Evolutionary conservation across 2,113 vertebrate genomes (phyloP).

Genomic region (Oostethus manadensis): DNA sequence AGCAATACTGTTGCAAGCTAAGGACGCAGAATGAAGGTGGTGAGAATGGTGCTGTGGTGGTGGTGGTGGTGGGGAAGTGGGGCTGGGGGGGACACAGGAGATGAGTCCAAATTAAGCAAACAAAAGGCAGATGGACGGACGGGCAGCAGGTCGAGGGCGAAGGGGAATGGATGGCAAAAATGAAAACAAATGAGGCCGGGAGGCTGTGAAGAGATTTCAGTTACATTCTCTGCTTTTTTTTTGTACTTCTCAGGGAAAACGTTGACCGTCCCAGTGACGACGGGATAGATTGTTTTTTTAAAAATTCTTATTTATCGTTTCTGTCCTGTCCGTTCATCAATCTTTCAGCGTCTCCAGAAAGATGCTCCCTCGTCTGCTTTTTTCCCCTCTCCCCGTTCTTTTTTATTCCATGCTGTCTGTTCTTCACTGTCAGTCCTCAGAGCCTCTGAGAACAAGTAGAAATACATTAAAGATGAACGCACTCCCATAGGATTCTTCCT

Average conservation of each 20-base stretch:
- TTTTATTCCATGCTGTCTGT: conserved; percentile 45
- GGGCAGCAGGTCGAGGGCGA: conserved; percentile 12
- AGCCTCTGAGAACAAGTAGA: conserved; percentile 46
- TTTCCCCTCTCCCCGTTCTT: conserved; percentile 35
- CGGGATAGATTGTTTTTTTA: conserved; percentile 67
- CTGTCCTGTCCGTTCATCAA: conserved; percentile 69
- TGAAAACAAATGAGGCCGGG: conserved; percentile 9
- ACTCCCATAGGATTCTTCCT: conserved; percentile 45
- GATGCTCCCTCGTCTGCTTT: conserved; percentile 53
- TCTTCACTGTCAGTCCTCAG: conserved; percentile 45
- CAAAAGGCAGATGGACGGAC: conserved; percentile 29
- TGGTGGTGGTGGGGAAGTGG: too few relatives aligned
- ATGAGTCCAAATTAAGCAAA: conserved; percentile 49
- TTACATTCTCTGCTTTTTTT: conserved; percentile 35
- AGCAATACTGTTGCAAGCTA: conserved; percentile 27
- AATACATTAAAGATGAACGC: conserved; percentile 68
- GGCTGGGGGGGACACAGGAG: conserved; percentile 45
- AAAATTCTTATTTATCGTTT: conserved; percentile 53
- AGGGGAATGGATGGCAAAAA: conserved; percentile 22
- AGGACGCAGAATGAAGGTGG: conserved; percentile 37
- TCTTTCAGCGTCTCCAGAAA: conserved; percentile 72
- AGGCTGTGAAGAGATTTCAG: conserved; percentile 29
- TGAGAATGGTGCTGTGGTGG: conserved; percentile 39
- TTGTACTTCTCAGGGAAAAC: conserved; percentile 48
- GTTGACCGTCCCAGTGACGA: conserved; percentile 26